phyloP scores from a whole-genome alignment of 2,888 invertebrate species.

The Phyto melanocephala region DNA sequence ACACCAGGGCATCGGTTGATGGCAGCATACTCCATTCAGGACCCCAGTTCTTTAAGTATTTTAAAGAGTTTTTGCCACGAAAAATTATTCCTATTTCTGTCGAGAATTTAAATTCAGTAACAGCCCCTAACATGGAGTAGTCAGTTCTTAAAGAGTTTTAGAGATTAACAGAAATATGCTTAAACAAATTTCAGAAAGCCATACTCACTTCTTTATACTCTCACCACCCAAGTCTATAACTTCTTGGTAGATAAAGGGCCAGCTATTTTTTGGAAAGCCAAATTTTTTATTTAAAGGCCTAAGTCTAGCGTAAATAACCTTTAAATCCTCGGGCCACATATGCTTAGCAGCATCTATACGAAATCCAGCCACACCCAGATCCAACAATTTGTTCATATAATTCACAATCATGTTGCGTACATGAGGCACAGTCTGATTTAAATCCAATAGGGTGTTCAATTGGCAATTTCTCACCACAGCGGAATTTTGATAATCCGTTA shows the following conservation, averaged over 20 bases:
- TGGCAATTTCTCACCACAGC: conserved; percentile 84
- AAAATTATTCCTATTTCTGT: conserved; percentile 79
- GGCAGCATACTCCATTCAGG: conserved; percentile 83
- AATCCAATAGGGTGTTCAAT: conserved; percentile 83
- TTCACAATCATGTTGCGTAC: conserved; percentile 82
- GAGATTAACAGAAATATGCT: too few species aligned
- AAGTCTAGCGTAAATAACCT: conserved; percentile 76
- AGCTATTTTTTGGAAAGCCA: conserved; percentile 82
- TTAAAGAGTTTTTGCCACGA: conserved; percentile 81
- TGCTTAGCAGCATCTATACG: conserved; percentile 88
- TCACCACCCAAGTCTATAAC: conserved; percentile 84
- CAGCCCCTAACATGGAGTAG: conserved; percentile 81
- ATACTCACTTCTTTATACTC: conserved; percentile 71
- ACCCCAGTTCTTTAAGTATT: conserved; percentile 83
- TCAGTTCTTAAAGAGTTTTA: conserved; percentile 71
- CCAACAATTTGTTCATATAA: conserved; percentile 71
- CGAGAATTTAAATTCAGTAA: conserved; percentile 84
- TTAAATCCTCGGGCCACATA: conserved; percentile 87
- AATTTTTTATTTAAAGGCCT: conserved; percentile 81
- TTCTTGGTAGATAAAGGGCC: conserved; percentile 86
- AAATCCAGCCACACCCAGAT: conserved; percentile 89
- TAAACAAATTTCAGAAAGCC: too few species aligned
- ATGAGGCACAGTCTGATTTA: conserved; percentile 83
- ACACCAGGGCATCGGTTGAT: conserved; percentile 82
- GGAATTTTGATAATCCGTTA: conserved; percentile 83